Conservation (phyloP, 2,113 vertebrate species). For the Lynx canadensis region DNA sequence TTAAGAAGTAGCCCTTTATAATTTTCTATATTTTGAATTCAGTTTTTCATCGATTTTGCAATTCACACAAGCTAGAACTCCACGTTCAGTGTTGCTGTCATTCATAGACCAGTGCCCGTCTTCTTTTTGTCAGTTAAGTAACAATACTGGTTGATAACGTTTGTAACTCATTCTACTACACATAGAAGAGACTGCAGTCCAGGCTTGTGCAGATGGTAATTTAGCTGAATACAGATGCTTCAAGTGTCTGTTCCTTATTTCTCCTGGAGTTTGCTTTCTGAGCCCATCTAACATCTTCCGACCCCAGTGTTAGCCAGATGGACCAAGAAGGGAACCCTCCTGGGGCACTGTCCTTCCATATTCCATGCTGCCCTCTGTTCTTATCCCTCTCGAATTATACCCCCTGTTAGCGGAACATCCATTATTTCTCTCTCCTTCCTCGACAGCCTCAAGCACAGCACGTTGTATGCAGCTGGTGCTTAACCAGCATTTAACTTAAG, state of each 20-base stretch:
- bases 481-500: not conserved
- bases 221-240: not conserved
- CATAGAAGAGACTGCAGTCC: not conserved
- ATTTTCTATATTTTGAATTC: not conserved
- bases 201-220: not conserved
- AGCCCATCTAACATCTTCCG: not conserved
- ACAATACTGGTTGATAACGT: not conserved
- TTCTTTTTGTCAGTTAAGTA: not conserved
- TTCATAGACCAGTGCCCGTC: not conserved
- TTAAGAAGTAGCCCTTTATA: not conserved
- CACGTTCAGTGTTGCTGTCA: not conserved
- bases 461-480: not conserved
- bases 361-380: not conserved
- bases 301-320: not conserved
- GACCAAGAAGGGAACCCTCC: too few relatives aligned
- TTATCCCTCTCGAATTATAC: not conserved
- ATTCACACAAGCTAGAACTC: not conserved
- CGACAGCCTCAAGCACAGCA: too few relatives aligned
- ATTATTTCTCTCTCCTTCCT: not conserved
- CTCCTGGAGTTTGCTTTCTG: too few relatives aligned
- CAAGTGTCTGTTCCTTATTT: not conserved
- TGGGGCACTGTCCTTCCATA: fast-evolving
- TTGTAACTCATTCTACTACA: not conserved
- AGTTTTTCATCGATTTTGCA: not conserved
- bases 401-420: not conserved